phyloP scores from a whole-genome alignment of 2,888 invertebrate genomes.

The Tetranychus piercei region DNA sequence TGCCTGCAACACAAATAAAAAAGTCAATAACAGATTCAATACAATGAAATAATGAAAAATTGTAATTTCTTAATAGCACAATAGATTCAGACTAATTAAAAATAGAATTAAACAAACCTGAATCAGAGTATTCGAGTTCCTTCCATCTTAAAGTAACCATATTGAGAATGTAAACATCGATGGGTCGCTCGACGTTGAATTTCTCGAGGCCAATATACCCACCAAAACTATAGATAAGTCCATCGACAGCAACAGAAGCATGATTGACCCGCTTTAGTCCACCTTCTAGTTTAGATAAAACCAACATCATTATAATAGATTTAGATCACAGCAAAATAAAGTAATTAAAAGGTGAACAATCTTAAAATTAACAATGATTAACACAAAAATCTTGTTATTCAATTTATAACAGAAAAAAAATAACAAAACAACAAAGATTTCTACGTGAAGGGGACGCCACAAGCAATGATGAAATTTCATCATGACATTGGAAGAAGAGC shows the following conservation, averaged over 20 bases:
- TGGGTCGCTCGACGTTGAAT: slow-evolving; percentile 49
- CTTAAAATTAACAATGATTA: too few species aligned
- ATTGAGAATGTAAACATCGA: slow-evolving; percentile 68
- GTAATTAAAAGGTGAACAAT: too few species aligned
- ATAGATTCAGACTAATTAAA: neutral
- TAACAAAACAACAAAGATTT: too few species aligned
- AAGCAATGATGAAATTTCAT: neutral
- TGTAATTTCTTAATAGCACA: neutral
- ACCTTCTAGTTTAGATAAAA: slow-evolving; percentile 53
- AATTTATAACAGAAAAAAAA: too few species aligned
- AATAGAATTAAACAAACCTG: neutral
- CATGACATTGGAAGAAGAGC: slow-evolving; percentile 9
- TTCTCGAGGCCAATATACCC: slow-evolving; percentile 74
- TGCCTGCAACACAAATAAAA: neutral
- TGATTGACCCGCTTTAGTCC: slow-evolving; percentile 81
- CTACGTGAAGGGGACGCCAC: neutral
- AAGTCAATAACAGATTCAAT: neutral
- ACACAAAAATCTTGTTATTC: too few species aligned
- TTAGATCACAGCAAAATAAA: neutral
- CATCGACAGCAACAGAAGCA: slow-evolving; percentile 57
- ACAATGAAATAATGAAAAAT: neutral
- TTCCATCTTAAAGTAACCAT: slow-evolving; percentile 41
- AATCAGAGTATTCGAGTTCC: neutral
- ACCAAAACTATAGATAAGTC: slow-evolving; percentile 70
- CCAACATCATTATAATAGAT: neutral